Evolutionary conservation across 2,888 invertebrate species (phyloP), one percentile per base, ranked within the genome.

Genomic region (Agonopterix arenella): DNA sequence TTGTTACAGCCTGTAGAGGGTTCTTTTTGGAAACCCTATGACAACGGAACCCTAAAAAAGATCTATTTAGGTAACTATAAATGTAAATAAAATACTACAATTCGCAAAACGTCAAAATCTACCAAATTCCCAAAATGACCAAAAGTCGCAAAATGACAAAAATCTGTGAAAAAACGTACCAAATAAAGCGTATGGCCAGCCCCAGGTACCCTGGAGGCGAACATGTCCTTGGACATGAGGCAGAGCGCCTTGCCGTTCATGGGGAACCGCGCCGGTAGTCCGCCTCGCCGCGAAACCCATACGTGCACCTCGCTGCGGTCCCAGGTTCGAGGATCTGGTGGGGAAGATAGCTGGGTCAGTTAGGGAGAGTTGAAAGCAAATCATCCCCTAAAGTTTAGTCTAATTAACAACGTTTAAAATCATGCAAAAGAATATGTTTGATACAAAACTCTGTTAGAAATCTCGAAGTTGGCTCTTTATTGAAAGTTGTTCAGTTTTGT

Each of bases 181-280:
- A 93, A 93, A 72, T 94, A 92, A 43, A 95, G 78, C 52, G 91
- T 77, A 68, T 92, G 92, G 8, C 94, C 94, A 0, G 91, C 92
- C 1, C 91, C 75, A 0, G 94, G 94, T 38, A 94, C 94, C 44
- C 95, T 79, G 55, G 90, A 90, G 1, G 92, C 85, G 79, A 94
- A 95, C 95, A 95, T 95, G 48, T 92, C 92, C 9, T 91, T 85
- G n/a, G 91, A 91, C 95, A 95, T 95, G 49, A 95, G 90, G 58
- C 95, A 95, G 4, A 95, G 80, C 0, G 94, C 95, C 76, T 95
- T 95, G 46, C 95, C 95, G 76, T 95, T 95, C 94, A 95, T 95
- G 0, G 92, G 91, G 78, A 95, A 95, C 56, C 94, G 84, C 52
- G 91, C 90, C 0, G 92, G 90, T 0, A 91, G 76, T 1, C 90